Evolutionary conservation across 2,888 invertebrate genomes (phyloP).

Genomic region (Sinelater perroti): DNA sequence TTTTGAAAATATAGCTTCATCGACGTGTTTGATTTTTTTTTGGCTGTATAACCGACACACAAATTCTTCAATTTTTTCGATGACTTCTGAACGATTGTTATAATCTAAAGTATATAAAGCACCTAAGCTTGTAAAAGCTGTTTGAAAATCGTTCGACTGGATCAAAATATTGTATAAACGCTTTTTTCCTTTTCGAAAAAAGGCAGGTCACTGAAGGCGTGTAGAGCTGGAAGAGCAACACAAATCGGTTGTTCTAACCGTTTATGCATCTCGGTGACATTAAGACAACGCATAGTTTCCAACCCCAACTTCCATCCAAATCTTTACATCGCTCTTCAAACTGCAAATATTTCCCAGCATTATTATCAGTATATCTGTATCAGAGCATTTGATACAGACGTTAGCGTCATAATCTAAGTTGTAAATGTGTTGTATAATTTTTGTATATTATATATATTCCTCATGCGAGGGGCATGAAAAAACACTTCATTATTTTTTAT

Average conservation of each 20-base stretch:
- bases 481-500: slow-evolving; percentile 2
- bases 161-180: no score
- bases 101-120: not conserved
- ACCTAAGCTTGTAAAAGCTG: not conserved
- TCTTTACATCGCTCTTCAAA: not conserved
- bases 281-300: not conserved
- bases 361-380: slow-evolving; percentile 7
- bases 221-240: not conserved
- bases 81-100: not conserved
- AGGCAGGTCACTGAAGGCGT: not conserved
- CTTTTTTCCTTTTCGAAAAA: no score
- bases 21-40: slow-evolving; percentile 1
- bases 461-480: slow-evolving; percentile 8
- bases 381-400: slow-evolving; percentile 4
- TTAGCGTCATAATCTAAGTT: not conserved
- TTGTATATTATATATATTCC: not conserved
- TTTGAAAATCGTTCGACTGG: not conserved
- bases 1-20: slow-evolving; percentile 5
- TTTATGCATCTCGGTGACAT: not conserved
- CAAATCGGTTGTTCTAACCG: no score
- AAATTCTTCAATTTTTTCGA: no score
- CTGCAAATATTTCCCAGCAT: not conserved
- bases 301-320: not conserved
- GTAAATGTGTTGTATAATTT: not conserved
- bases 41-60: slow-evolving; percentile 5